Base-by-base conservation (phyloP, 2,113 vertebrate species). In the Mungos mungo region DNA sequence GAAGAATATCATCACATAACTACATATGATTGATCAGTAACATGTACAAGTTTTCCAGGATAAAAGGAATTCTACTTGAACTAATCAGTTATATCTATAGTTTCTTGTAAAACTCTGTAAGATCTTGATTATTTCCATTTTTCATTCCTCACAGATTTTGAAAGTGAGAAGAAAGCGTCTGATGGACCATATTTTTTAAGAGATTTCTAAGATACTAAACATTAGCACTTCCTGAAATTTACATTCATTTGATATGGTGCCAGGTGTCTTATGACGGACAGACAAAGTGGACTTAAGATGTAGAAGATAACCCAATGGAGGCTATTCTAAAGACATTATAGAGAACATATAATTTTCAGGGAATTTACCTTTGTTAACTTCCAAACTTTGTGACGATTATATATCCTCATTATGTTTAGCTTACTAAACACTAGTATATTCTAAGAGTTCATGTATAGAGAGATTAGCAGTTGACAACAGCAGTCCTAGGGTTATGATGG, bases 61-160 rank as follows among this genome's bases (percentile, higher is more conserved):
- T 72, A 80, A 88, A 93, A 57, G 47, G 74, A 87, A 93, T 90
- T 94, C 81, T 63, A 69, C 45, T 14, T 38, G 68, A 77, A 96
- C 81, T 57, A 72, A 83, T 60, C 82, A 80, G 27, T 90, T 71
- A 50, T 25, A 92, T n/a, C 52, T 35, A 8, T 35, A 71, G 52
- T 35, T 88, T 63, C 52, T 31, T 88, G 60, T n/a, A 95, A 45
- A 72, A 90, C 4, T 60, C 33, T 45, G 31, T 82, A 82, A 87
- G 35, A 38, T 91, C 80, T 66, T 88, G 31, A 88, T 68, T 72
- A 84, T 90, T 69, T 41, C 18, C 35, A 88, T n/a, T 57, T 90
- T 57, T 81, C 27, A 80, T 12, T 93, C 21, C 41, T 89, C 50
- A 71, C 0, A 60, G 72, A 63, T 52, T 93, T 52, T 76, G 45